Conservation (phyloP, 1,140 invertebrate genomes). For the Drosophila pectinifera region DNA sequence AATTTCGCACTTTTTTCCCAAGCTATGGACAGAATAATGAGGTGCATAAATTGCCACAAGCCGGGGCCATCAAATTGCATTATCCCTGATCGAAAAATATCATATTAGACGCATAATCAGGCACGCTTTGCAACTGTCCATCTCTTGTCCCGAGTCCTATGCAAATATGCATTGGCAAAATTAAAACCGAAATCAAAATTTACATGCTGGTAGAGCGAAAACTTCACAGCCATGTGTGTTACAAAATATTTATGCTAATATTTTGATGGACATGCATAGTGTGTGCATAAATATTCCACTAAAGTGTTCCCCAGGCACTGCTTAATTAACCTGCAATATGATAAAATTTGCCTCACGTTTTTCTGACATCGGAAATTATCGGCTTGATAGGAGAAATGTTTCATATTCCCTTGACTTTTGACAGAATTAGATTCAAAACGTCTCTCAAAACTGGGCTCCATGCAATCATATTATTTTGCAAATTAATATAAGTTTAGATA, state of each 20-base stretch:
- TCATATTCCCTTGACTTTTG: too few relatives aligned
- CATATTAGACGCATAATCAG: conserved; percentile 31
- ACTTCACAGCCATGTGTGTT: conserved; percentile 5
- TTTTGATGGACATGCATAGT: conserved; percentile 53
- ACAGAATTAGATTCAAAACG: background rate
- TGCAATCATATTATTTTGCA: background rate
- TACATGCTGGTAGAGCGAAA: conserved; percentile 19
- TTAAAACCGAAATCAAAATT: conserved; percentile 43
- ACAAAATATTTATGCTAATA: conserved; percentile 75
- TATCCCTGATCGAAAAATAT: conserved; percentile 33
- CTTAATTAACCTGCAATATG: conserved; percentile 19
- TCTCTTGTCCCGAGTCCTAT: background rate
- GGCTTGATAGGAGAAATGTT: background rate
- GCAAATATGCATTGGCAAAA: conserved; percentile 40
- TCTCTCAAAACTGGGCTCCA: background rate
- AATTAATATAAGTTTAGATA: background rate
- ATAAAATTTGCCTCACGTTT: background rate
- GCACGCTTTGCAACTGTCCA: conserved; percentile 6
- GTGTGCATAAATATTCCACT: conserved; percentile 31
- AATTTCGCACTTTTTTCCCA: conserved; percentile 1
- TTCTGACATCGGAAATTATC: conserved; percentile 1
- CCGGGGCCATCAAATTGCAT: conserved; percentile 12
- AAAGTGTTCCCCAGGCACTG: conserved; percentile 1
- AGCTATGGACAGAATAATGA: conserved; percentile 23
- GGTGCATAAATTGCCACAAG: conserved; percentile 22